Evolutionary conservation across 2,113 vertebrate genomes (phyloP).

Genomic region (Semnornis frantzii): DNA sequence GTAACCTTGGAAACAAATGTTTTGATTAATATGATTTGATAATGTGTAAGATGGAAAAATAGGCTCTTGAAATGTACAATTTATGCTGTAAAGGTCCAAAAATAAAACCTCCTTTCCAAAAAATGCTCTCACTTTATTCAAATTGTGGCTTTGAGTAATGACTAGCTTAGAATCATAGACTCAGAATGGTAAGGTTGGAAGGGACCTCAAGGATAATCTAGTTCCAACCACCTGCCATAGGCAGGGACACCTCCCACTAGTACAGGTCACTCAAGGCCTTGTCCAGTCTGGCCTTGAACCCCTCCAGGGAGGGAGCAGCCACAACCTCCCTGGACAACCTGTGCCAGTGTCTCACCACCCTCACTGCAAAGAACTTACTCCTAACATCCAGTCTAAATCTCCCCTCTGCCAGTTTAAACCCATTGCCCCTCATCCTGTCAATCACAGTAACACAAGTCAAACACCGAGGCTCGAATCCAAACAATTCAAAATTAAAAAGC

Average conservation of each 20-base stretch:
- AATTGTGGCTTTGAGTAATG: not conserved
- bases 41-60: not conserved
- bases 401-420: too few species aligned
- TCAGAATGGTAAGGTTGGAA: too few species aligned
- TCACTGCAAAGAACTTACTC: too few species aligned
- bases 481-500: not conserved
- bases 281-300: too few species aligned
- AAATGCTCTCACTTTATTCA: not conserved
- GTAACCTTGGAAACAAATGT: not conserved
- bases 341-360: too few species aligned
- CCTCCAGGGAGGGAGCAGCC: too few species aligned
- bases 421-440: not conserved
- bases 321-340: too few species aligned
- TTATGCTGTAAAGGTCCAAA: not conserved
- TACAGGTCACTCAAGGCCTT: too few species aligned
- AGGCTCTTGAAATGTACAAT: not conserved
- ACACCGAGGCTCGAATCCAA: not conserved
- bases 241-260: too few species aligned
- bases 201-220: too few species aligned
- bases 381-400: too few species aligned
- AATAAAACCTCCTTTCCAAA: not conserved
- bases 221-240: too few species aligned
- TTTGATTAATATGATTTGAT: not conserved
- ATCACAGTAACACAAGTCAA: not conserved
- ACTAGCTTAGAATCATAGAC: not conserved